Evolutionary conservation across 2,797 vertebrate genomes (phyloP), one percentile per base, ranked within the genome.

Genomic region (Phylloscopus collybita): DNA sequence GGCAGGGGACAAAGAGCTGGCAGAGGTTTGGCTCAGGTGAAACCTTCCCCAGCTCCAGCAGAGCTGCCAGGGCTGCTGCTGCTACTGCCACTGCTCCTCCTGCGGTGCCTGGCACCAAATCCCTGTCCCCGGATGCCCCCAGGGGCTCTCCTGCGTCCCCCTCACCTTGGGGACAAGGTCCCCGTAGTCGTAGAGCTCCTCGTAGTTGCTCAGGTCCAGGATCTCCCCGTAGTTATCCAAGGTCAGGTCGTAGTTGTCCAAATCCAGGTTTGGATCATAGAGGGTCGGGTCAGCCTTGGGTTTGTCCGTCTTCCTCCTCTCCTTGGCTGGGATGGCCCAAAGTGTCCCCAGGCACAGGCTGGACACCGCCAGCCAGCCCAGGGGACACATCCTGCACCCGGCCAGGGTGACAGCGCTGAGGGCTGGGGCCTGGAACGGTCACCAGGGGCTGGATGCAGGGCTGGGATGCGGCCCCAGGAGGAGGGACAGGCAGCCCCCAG

Each of bases 101-200:
- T 19, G 29, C 38, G 2, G 16, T 36, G 60, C 65, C 67, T 14
- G 9, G 22, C 47, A 29, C 21, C 27, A 15, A 79, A 36, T 22
- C 64, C 40, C 26, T 2, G 21, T 7, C 57, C 42, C 0, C 0
- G 70, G 54, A 16, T 23, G 22, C 18, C 1, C 4, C 64, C 40
- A 7, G 26, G 40, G 47, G 27, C 70, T 64, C 47, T 45, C 65
- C 59, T 2, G 30, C 1, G 0, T 6, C 26, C 51, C 22, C 19
- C 96, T 97, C 93, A 98, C 98, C 98, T 98, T 97, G 0, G 97
- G 97, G 76, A 96, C 97, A 20, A 97, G 89, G 86, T 98, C 98
- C 23, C 97, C 67, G 1, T 98, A 98, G 90, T 98, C 98, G 1
- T 97, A 97, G 56, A 93, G 95, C 47, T 98, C 97, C 85, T 98